phyloP scores from a whole-genome alignment of 2,888 invertebrate genomes.

The Thymelicus acteon region DNA sequence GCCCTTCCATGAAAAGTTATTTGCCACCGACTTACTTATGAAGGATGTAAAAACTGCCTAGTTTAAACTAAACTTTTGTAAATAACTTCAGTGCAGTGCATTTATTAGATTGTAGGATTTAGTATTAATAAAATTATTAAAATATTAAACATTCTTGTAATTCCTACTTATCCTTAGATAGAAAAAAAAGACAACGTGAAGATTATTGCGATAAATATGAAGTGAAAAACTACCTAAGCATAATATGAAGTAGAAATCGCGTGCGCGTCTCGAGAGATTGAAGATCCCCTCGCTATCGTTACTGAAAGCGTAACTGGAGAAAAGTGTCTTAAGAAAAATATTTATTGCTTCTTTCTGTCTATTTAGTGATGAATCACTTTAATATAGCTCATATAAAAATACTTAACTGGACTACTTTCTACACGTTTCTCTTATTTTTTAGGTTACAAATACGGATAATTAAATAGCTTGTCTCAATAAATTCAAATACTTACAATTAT shows the following conservation, averaged over 20 bases:
- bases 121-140: slow-evolving; percentile 41
- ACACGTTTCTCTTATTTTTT: neutral
- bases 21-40: slow-evolving; percentile 72
- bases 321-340: slow-evolving; percentile 49
- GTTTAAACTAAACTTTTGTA: slow-evolving; percentile 55
- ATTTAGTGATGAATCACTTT: slow-evolving; percentile 28
- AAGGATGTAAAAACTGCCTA: slow-evolving; percentile 51
- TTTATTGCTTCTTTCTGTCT: slow-evolving; percentile 34
- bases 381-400: slow-evolving; percentile 1
- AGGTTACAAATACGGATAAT: no score
- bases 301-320: slow-evolving; percentile 78
- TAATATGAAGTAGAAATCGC: slow-evolving; percentile 62
- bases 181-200: slow-evolving; percentile 17
- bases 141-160: slow-evolving; percentile 3
- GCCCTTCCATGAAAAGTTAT: slow-evolving; percentile 75
- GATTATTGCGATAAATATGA: slow-evolving; percentile 35
- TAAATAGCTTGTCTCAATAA: no score
- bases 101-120: slow-evolving; percentile 63
- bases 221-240: slow-evolving; percentile 47
- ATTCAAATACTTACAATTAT: no score
- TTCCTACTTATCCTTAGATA: slow-evolving; percentile 4
- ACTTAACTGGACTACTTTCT: no score
- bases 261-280: slow-evolving; percentile 53
- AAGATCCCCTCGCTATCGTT: slow-evolving; percentile 59
- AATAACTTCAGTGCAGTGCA: slow-evolving; percentile 61